Evolutionary conservation across 2,797 vertebrate genomes (phyloP).

Genomic region (Scarus forsteni): DNA sequence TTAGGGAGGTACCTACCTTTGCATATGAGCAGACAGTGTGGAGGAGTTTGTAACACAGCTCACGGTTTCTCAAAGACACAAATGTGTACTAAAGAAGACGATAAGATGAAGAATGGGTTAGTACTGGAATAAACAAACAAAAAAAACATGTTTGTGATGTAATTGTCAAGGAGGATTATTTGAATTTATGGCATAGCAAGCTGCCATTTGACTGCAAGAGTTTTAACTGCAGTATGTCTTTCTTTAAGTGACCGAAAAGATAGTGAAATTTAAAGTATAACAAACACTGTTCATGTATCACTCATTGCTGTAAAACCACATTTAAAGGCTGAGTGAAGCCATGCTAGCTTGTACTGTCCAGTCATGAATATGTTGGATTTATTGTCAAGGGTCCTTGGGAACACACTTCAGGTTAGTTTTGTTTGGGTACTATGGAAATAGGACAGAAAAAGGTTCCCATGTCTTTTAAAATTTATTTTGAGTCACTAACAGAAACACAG

Average conservation of each 20-base stretch:
- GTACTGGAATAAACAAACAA: background rate
- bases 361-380: background rate
- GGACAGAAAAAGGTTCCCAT: no score
- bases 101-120: background rate
- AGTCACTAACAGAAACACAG: no score
- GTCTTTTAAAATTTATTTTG: no score
- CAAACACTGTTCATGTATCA: no score
- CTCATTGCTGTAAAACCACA: no score
- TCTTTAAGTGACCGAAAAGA: background rate
- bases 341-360: background rate
- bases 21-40: constrained; percentile 73
- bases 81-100: constrained; percentile 83
- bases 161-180: background rate
- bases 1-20: constrained; percentile 69
- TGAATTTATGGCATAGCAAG: background rate
- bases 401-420: no score
- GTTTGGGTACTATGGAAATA: no score
- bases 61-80: constrained; percentile 82
- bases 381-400: no score
- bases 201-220: constrained; percentile 3
- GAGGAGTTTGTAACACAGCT: constrained; percentile 81
- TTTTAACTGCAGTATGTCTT: background rate
- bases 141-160: background rate
- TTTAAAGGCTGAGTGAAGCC: no score
- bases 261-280: background rate